Evolutionary conservation across 30 jellyfish, hydroid and myxozoan genomes (phyloP).

Genomic region (Cassiopea andromeda): DNA sequence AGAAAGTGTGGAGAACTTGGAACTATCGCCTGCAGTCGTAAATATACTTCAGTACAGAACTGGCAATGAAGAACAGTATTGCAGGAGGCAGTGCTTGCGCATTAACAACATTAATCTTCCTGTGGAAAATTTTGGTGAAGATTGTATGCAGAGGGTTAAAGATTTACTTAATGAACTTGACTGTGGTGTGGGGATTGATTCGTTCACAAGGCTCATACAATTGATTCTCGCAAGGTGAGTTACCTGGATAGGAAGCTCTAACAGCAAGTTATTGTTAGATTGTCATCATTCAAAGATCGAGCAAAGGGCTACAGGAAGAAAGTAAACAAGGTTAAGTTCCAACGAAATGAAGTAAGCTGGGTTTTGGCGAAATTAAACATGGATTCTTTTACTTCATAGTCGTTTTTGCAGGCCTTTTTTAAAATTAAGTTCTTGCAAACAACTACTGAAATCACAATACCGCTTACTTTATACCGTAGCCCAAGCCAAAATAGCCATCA

Average conservation of each 20-base stretch:
- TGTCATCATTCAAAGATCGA: constrained; percentile 35
- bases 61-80: neutral
- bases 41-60: constrained; percentile 8
- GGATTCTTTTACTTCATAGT: too few relatives aligned
- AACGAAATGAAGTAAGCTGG: neutral
- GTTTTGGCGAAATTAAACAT: too few relatives aligned
- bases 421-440: too few relatives aligned
- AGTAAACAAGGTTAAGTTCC: constrained; percentile 16
- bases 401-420: too few relatives aligned
- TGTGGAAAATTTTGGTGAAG: neutral
- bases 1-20: constrained; percentile 13
- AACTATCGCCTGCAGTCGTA: constrained; percentile 27
- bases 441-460: too few relatives aligned
- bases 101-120: neutral
- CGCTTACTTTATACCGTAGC: too few relatives aligned
- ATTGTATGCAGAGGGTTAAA: constrained; percentile 32
- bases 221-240: constrained; percentile 13
- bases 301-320: constrained; percentile 34
- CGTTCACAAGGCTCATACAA: constrained; percentile 45
- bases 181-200: constrained; percentile 34
- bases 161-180: constrained; percentile 27
- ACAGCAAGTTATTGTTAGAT: constrained; percentile 38
- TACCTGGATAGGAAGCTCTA: neutral
- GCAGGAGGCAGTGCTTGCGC: neutral
- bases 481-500: too few relatives aligned